These are phyloP conservation scores for Monoplex corrugatus DNA, from an alignment of 2,888 invertebrate species.

Conservation along the genomic window DNA sequence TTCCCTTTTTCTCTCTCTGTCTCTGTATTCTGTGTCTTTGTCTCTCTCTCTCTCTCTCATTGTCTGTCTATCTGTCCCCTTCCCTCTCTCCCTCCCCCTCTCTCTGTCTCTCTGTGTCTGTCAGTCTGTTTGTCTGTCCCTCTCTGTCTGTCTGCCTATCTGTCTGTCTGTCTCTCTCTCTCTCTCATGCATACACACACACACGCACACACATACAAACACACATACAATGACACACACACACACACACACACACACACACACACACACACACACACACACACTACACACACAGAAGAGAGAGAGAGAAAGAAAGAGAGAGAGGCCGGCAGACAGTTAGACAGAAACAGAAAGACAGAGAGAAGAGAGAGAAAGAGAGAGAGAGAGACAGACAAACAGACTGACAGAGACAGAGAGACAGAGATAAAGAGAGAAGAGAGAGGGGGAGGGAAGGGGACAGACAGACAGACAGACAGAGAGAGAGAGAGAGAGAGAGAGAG, in stretches of 20 bases:
- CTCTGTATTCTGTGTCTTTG: neutral
- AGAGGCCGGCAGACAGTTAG: neutral
- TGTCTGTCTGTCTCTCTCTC: neutral
- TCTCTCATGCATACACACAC: neutral
- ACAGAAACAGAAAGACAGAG: neutral
- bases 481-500: too few relatives aligned
- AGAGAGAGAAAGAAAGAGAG: too few relatives aligned
- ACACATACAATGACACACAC: neutral
- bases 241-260: neutral
- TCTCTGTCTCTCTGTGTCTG: neutral
- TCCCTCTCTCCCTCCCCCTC: neutral
- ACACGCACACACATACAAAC: slow-evolving; percentile 2
- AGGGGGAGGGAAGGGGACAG: too few relatives aligned
- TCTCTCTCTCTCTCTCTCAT: neutral
- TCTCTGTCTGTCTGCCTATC: neutral
- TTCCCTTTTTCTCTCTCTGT: neutral
- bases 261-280: neutral
- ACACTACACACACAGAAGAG: neutral
- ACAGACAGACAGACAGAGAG: too few relatives aligned
- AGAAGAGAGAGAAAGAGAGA: neutral
- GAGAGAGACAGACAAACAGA: neutral
- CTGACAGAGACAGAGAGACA: too few relatives aligned
- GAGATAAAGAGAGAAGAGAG: neutral
- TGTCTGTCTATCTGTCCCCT: neutral
- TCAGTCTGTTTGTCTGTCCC: neutral